Evolutionary conservation across 1,140 invertebrate species (phyloP).

Genomic region (Aricia agestis): DNA sequence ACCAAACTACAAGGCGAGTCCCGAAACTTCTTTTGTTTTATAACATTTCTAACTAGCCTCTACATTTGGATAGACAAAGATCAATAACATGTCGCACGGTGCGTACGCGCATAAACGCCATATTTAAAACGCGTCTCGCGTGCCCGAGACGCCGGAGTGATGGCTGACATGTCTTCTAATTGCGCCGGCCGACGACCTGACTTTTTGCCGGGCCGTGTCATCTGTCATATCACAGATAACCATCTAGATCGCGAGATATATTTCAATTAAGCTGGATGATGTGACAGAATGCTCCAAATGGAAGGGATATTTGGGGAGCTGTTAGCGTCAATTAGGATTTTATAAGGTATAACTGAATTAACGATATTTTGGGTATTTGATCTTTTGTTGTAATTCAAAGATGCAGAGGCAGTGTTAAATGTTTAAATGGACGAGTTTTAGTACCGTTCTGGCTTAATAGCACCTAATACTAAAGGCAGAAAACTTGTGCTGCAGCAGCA

Average conservation of each 20-base stretch:
- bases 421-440: no score
- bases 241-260: background rate
- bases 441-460: no score
- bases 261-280: background rate
- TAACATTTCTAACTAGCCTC: no score
- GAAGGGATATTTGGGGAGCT: background rate
- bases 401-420: no score
- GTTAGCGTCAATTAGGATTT: background rate
- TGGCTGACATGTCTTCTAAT: slow-evolving; percentile 37
- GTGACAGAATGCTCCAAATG: background rate
- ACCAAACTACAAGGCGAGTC: no score
- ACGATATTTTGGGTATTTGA: no score
- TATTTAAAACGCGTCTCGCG: slow-evolving; percentile 41
- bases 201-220: slow-evolving; percentile 1
- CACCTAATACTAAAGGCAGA: no score
- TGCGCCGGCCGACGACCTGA: slow-evolving; percentile 34
- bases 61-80: no score
- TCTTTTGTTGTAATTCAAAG: no score
- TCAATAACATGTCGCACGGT: background rate
- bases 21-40: no score
- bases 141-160: slow-evolving; percentile 39
- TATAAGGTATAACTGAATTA: background rate
- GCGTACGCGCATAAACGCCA: slow-evolving; percentile 29
- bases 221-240: slow-evolving; percentile 11
- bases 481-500: no score